These are phyloP conservation scores for Pseudopleuronectes americanus DNA, from an alignment of 2,797 vertebrate genomes.

Conservation along the genomic window DNA sequence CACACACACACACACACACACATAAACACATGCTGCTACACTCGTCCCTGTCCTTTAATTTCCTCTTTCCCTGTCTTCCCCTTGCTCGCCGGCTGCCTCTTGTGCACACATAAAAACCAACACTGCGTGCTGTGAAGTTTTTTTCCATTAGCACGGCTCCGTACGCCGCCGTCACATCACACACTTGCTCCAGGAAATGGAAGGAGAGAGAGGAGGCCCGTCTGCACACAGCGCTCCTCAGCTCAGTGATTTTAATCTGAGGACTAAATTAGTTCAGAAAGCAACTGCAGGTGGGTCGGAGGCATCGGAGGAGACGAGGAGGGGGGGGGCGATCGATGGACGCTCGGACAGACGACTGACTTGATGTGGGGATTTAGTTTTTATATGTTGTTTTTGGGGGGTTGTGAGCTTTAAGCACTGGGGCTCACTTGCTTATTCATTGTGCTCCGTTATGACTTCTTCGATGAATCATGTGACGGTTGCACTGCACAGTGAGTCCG, in stretches of 20 bases:
- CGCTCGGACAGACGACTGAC: conserved; percentile 43
- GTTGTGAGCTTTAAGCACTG: conserved; percentile 1
- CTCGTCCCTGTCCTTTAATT: conserved; percentile 2
- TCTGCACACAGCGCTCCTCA: conserved; percentile 63
- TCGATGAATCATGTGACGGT: conserved; percentile 38
- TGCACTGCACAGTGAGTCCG: conserved; percentile 44
- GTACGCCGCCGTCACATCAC: conserved; percentile 50
- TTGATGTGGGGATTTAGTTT: background rate
- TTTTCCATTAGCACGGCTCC: conserved; percentile 74
- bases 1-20: background rate
- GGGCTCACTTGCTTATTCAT: conserved; percentile 21
- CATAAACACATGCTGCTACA: background rate
- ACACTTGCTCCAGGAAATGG: conserved; percentile 57
- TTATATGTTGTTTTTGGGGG: background rate
- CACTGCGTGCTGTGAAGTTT: conserved; percentile 71
- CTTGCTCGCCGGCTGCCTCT: conserved; percentile 37
- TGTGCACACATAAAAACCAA: conserved; percentile 59
- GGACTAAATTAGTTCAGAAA: conserved; percentile 71
- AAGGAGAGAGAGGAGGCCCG: conserved; percentile 20
- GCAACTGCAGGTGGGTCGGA: conserved; percentile 56
- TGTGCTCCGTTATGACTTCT: conserved; percentile 31
- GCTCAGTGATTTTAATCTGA: conserved; percentile 78
- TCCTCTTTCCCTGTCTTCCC: conserved; percentile 11
- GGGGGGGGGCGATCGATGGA: conserved; percentile 57
- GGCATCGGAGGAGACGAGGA: conserved; percentile 49